Base-by-base conservation (phyloP, 2,888 invertebrate species). In the Tetragonisca angustula region DNA sequence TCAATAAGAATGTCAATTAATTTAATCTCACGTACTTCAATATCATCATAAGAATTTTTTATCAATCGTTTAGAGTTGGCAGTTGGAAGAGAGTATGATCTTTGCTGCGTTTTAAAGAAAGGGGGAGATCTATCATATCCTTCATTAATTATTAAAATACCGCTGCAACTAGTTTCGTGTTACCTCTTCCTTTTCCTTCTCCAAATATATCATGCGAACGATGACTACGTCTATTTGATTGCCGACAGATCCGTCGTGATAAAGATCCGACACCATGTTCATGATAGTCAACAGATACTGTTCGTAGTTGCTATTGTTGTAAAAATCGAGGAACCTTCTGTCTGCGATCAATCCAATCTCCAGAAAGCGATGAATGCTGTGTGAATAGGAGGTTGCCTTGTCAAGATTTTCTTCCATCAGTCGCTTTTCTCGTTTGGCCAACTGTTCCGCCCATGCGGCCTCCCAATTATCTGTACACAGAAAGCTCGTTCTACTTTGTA, bases 211-310 rank as follows among this genome's bases (percentile, higher is more conserved):
- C 74, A 98, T 97, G 91, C 97, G 96, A 4, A 98, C 98, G 54
- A 98, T 97, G 21, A 97, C 97, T 74, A 98, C 96, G 94, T 98
- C 98, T 88, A 98, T 97, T 92, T 97, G 97, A 95, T 98, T 98
- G 65, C 98, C 98, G 87, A 98, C 97, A 76, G 97, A 97, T 17
- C 97, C 97, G 91, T 98, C 98, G 95, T 97, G 97, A 94, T 97
- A 98, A 64, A 97, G 95, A 17, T 97, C 96, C 4, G 97, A 97
- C 94, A 96, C 98, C 97, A 98, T 98, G 93, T 98, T 98, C 97
- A 98, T 98, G 83, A 98, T 97, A 65, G 98, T 98, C 69, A 98
- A 95, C 62, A 98, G 96, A 94, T 98, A 98, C 21, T 97, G 97
- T 93, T 98, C 97, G 89, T 98, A 96, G 92, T 97, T 97, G 89